Base-by-base conservation (phyloP, 2,797 vertebrate species). In the Distichodus sexfasciatus region DNA sequence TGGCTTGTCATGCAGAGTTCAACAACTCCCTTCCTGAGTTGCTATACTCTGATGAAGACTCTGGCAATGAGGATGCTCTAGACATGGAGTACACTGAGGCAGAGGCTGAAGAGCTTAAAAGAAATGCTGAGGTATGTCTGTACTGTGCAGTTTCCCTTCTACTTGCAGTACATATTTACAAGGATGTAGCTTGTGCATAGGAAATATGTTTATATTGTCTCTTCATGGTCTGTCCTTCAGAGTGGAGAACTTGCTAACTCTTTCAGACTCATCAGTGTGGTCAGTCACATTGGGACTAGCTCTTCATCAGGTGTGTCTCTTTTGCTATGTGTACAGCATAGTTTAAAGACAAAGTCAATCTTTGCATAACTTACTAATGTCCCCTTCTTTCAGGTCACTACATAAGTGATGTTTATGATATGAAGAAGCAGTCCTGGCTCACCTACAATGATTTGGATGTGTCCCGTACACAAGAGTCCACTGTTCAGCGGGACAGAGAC, bases 71-170 rank as follows among this genome's bases (percentile, higher is more conserved):
- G 81, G 97, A 99, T 11, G 80, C 95, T 72, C 84, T 98, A 76
- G 97, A 99, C 78, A 96, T 98, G 96, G 96, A 99, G n/a, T 98
- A 98, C 80, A 95, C 93, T 0, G 96, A 98, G 76, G 90, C 94
- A 5, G 96, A 98, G 83, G 89, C 93, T 0, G 96, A 97, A 80
- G 94, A 92, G 70, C 90, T 98, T 31, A 98, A 95, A 87, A 96
- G 90, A 83, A 99, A 98, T 9, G 93, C 96, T 4, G 97, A 99
- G 94, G 91, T 92, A 80, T 3, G 24, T 19, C 12, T 10, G 15
- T 29, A 10, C 5, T 5, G 9, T 19, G 6, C 19, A 7, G 4
- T 44, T 17, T 4, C 4, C 5, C 1, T 33, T 1, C 3, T 15
- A 17, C n/a, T 59, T 48, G 8, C 19, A 29, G 7, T 21, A 10